A percentile compares a stretch with the other conserved stretches of the same genome.
These are phyloP conservation scores for Tonatia bakeri DNA, from an alignment of 2,113 vertebrate genomes.

Conservation along the genomic window DNA sequence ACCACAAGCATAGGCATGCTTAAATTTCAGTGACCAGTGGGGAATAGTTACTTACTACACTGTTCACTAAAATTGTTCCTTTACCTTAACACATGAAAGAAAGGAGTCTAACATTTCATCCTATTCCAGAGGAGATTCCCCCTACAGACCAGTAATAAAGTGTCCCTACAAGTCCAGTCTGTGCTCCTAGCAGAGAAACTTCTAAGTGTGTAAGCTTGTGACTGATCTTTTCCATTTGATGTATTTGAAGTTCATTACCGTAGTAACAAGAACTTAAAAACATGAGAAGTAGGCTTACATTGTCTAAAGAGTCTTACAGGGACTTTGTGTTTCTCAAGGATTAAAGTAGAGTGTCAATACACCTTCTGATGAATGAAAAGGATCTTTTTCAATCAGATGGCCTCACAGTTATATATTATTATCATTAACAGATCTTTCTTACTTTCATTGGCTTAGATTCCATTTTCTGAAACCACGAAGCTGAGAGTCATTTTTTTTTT, in stretches of 20 bases:
- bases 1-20: constrained; percentile 70
- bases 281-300: constrained; percentile 70
- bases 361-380: constrained; percentile 66
- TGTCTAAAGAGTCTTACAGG: constrained; percentile 70
- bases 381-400: constrained; percentile 29
- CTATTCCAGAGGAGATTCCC: constrained; percentile 78
- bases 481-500: not conserved
- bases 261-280: constrained; percentile 76
- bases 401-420: not conserved
- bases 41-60: constrained; percentile 78
- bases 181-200: constrained; percentile 77
- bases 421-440: constrained; percentile 42
- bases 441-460: constrained; percentile 44
- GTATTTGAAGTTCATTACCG: constrained; percentile 80
- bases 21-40: constrained; percentile 77
- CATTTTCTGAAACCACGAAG: constrained; percentile 31
- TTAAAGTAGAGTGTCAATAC: constrained; percentile 66
- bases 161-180: constrained; percentile 79
- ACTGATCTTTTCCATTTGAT: constrained; percentile 81
- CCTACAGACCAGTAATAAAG: constrained; percentile 78
- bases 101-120: constrained; percentile 81
- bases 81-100: constrained; percentile 82
- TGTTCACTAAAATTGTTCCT: constrained; percentile 82
- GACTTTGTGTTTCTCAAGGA: constrained; percentile 73
- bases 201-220: constrained; percentile 78